Evolutionary conservation across 1,140 invertebrate species (phyloP).

Genomic region (Sogatella furcifera): DNA sequence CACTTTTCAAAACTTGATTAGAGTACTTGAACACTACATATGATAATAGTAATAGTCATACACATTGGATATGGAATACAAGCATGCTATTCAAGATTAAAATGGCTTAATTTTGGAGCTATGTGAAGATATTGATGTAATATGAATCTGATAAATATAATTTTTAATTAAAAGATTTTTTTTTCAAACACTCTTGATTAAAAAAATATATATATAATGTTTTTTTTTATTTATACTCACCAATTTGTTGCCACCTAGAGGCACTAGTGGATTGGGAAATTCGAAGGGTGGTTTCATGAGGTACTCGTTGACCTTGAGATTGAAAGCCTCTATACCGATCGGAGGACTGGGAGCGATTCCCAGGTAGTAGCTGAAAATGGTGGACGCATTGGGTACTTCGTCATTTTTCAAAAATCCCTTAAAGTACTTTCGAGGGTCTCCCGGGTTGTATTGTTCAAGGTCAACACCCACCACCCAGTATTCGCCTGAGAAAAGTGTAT

Average conservation of each 20-base stretch:
- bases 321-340: constrained; percentile 61
- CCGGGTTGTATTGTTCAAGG: constrained; percentile 70
- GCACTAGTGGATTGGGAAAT: constrained; percentile 64
- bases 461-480: constrained; percentile 87
- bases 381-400: constrained; percentile 38
- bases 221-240: constrained; percentile 35
- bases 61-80: too few species aligned
- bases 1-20: too few species aligned
- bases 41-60: too few species aligned
- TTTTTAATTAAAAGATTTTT: too few species aligned
- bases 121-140: too few species aligned
- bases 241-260: constrained; percentile 57
- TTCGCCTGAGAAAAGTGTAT: constrained; percentile 50
- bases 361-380: constrained; percentile 59
- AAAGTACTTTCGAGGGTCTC: constrained; percentile 62
- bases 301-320: constrained; percentile 61
- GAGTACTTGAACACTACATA: too few species aligned
- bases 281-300: constrained; percentile 73
- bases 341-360: constrained; percentile 56
- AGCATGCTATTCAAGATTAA: too few species aligned
- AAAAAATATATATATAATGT: too few species aligned
- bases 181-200: too few species aligned
- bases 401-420: constrained; percentile 55
- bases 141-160: too few species aligned
- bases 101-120: too few species aligned